Base-by-base conservation (phyloP, 2,113 vertebrate species). In the Perca flavescens region DNA sequence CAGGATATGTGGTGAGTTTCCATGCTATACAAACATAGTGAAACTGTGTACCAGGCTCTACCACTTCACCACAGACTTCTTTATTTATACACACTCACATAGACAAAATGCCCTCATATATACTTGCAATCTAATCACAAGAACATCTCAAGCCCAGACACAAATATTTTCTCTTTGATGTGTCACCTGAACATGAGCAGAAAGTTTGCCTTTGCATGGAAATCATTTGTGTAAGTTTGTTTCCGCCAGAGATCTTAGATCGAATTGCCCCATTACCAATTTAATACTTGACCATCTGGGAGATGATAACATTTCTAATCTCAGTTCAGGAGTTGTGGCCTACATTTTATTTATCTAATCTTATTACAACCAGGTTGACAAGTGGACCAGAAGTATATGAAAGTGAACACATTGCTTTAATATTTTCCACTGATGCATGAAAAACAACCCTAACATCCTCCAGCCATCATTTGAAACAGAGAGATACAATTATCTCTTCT, bases 21-120 rank as follows among this genome's bases (percentile, higher is more conserved):
- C 66, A 60, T 2, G 40, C 13, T 63, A 40, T 11, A 17, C 7
- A 67, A 64, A 80, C 54, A 68, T 13, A 49, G 28, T 0, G 46
- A 57, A 62, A 65, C 21, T 14, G 17, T 25, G 72, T 62, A 65
- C 65, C 63, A 79, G 68, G 61, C 57, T 74, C 52, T 50, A 64
- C 47, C 76, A 66, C 69, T 49, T 19, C 31, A 73, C 49, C 66
- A 34, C 31, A 49, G 28, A 0, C 21, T 17, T 53, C 22, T 12
- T 31, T 50, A 74, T 80, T 22, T 52, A 62, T 43, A 60, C 65
- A 81, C 43, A 17, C 70, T 14, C 19, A 58, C 10, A 16, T 2
- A 73, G 49, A 79, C 60, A 84, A 73, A 61, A 80, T 52, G 76
- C 65, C 82, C 40, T 22, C 43, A 72, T 61, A 63, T 19, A 57